Evolutionary conservation across 1,140 invertebrate genomes (phyloP).

Genomic region (Delia radicum): DNA sequence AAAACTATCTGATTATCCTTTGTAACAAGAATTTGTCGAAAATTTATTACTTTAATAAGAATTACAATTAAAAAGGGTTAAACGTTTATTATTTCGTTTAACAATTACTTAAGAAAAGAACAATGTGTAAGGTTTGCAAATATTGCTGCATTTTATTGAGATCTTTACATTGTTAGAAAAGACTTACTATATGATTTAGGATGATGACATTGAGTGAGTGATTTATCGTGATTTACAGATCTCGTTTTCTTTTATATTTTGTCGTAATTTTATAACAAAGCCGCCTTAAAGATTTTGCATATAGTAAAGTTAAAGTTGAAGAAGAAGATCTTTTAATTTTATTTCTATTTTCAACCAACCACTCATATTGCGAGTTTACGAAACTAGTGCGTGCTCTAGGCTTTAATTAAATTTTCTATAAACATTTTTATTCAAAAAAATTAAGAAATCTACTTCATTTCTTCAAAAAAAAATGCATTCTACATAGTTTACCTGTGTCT

Average conservation of each 20-base stretch:
- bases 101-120: neutral
- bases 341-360: neutral
- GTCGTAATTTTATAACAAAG: neutral
- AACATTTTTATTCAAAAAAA: neutral
- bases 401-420: constrained; percentile 21
- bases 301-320: too few species aligned
- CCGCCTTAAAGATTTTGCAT: too few species aligned
- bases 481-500: neutral
- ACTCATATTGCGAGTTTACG: neutral
- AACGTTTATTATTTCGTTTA: neutral
- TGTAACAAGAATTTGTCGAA: neutral
- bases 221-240: neutral
- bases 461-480: constrained; percentile 6
- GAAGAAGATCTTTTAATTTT: neutral
- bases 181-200: neutral
- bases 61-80: neutral
- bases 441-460: neutral
- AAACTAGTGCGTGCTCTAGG: constrained; percentile 12
- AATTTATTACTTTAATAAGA: neutral
- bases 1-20: neutral
- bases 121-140: neutral
- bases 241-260: neutral
- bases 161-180: neutral
- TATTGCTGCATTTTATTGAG: neutral
- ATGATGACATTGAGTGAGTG: neutral